These are phyloP conservation scores for Anabas testudineus DNA, from an alignment of 2,797 vertebrate species.

Conservation along the genomic window DNA sequence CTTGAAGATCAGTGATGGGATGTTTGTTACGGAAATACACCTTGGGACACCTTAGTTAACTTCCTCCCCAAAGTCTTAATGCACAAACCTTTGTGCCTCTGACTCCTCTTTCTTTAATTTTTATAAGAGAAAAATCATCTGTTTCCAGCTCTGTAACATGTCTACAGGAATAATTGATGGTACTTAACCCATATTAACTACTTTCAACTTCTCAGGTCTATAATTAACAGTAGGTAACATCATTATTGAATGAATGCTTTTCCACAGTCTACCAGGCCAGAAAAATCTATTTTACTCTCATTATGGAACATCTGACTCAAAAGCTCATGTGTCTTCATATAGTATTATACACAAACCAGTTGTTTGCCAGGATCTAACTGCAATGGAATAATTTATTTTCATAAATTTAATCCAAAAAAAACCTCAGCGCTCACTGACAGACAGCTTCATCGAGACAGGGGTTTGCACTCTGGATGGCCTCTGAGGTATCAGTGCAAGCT, in stretches of 20 bases:
- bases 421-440: slow-evolving; percentile 11
- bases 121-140: no score
- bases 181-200: no score
- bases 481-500: slow-evolving; percentile 39
- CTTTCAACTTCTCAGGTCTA: no score
- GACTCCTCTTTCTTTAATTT: no score
- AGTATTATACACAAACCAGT: neutral
- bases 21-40: no score
- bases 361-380: slow-evolving; percentile 3
- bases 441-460: slow-evolving; percentile 1
- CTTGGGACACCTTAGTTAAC: no score
- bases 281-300: neutral
- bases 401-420: slow-evolving; percentile 20
- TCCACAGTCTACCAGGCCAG: neutral
- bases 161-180: no score
- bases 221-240: neutral
- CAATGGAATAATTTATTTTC: neutral
- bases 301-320: neutral
- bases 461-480: slow-evolving; percentile 45
- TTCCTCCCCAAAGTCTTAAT: no score
- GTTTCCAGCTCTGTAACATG: no score
- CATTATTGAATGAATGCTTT: neutral
- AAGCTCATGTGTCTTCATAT: neutral
- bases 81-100: no score
- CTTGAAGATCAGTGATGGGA: no score